Evolutionary conservation across 2,888 invertebrate species (phyloP).

Genomic region (Nebria salina): DNA sequence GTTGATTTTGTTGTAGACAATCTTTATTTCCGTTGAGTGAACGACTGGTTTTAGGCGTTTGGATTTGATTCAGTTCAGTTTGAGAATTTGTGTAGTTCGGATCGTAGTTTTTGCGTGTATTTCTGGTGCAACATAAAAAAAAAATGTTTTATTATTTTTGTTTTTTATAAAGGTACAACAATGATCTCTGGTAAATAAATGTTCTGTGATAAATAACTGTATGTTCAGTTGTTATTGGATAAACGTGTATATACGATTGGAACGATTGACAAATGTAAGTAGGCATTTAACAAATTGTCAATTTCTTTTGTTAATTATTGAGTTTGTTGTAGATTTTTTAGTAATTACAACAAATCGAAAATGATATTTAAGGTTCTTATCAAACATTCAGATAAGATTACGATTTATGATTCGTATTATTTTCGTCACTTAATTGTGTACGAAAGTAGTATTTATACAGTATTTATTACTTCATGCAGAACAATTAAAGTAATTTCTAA

Average conservation of each 20-base stretch:
- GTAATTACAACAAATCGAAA: too few relatives aligned
- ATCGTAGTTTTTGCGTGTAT: slow-evolving; percentile 18
- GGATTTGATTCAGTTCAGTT: slow-evolving; percentile 32
- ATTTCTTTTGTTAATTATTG: not conserved
- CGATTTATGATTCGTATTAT: not conserved
- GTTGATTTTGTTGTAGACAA: not conserved
- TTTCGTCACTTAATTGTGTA: not conserved
- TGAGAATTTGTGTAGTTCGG: slow-evolving; percentile 41
- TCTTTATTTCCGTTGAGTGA: slow-evolving; percentile 33
- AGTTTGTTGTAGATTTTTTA: not conserved
- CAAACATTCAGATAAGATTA: not conserved
- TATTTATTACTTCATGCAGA: too few relatives aligned
- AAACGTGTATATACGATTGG: slow-evolving; percentile 13
- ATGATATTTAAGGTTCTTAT: not conserved
- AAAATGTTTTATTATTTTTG: not conserved
- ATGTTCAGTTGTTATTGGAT: slow-evolving; percentile 37
- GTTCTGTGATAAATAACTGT: slow-evolving; percentile 40
- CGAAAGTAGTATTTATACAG: too few relatives aligned
- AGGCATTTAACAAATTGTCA: slow-evolving; percentile 13
- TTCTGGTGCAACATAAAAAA: slow-evolving; percentile 22
- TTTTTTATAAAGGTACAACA: slow-evolving; percentile 14
- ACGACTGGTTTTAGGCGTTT: slow-evolving; percentile 13
- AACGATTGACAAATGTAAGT: slow-evolving; percentile 30
- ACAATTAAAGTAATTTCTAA: too few relatives aligned
- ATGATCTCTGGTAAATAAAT: slow-evolving; percentile 45